These are phyloP conservation scores for Tympanoctomys barrerae DNA, from an alignment of 2,797 vertebrate genomes.

Conservation along the genomic window DNA sequence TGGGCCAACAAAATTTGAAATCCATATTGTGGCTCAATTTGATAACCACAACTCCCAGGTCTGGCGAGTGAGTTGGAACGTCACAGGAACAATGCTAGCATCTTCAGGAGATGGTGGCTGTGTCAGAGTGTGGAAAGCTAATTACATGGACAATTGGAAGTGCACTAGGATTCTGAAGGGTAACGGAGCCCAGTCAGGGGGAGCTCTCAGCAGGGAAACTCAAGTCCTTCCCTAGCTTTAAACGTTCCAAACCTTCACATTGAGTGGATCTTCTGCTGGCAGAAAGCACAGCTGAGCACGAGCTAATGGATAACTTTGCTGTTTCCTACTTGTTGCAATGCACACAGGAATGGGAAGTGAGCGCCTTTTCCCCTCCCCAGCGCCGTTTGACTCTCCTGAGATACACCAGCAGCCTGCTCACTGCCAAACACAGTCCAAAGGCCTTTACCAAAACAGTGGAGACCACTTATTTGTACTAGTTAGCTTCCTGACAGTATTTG, in stretches of 20 bases:
- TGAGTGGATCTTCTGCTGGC: slow-evolving; percentile 94
- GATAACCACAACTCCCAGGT: slow-evolving; percentile 99
- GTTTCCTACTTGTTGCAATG: slow-evolving; percentile 97
- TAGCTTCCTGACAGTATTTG: slow-evolving; percentile 84
- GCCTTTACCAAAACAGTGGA: slow-evolving; percentile 84
- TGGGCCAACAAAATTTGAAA: slow-evolving; percentile 96
- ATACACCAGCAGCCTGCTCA: slow-evolving; percentile 92
- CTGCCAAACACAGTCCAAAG: slow-evolving; percentile 91
- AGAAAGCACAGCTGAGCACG: slow-evolving; percentile 93
- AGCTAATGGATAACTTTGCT: slow-evolving; percentile 94
- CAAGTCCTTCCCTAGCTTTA: slow-evolving; percentile 92
- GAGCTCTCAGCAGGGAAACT: slow-evolving; percentile 92
- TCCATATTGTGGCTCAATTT: slow-evolving; percentile 97
- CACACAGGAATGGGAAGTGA: slow-evolving; percentile 94
- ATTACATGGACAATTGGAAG: slow-evolving; percentile 99
- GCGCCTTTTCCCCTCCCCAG: slow-evolving; percentile 92
- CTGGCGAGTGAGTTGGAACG: slow-evolving; percentile 99
- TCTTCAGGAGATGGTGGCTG: slow-evolving; percentile 99
- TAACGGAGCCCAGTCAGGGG: slow-evolving; percentile 96
- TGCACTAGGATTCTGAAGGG: slow-evolving; percentile 98
- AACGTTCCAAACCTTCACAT: slow-evolving; percentile 93
- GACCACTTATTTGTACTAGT: slow-evolving; percentile 83
- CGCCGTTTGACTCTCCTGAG: slow-evolving; percentile 93
- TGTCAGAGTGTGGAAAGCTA: slow-evolving; percentile 98
- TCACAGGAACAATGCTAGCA: slow-evolving; percentile 97